These are phyloP conservation scores for Lochmaea crataegi DNA, from an alignment of 2,888 invertebrate genomes.

Conservation along the genomic window DNA sequence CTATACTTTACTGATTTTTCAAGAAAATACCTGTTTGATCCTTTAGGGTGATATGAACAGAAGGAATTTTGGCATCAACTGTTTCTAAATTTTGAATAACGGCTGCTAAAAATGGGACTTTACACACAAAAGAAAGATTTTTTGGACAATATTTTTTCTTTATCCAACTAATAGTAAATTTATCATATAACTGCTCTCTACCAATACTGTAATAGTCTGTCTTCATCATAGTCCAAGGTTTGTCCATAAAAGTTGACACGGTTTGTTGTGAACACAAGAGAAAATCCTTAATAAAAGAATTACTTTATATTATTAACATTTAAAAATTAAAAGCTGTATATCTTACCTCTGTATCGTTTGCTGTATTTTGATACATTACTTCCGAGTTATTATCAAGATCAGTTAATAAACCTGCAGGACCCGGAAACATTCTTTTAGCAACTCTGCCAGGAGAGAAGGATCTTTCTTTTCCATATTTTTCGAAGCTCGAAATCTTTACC, in stretches of 20 bases:
- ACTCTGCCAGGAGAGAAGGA: slow-evolving; percentile 39
- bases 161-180: slow-evolving; percentile 59
- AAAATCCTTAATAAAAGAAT: slow-evolving; percentile 32
- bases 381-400: slow-evolving; percentile 35
- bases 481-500: slow-evolving; percentile 15
- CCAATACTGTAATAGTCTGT: slow-evolving; percentile 46
- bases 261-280: slow-evolving; percentile 54
- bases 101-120: slow-evolving; percentile 59
- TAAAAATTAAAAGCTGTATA: not conserved
- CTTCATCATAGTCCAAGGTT: slow-evolving; percentile 54
- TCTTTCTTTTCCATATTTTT: slow-evolving; percentile 10
- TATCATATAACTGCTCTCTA: slow-evolving; percentile 44
- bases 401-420: slow-evolving; percentile 54
- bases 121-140: slow-evolving; percentile 52
- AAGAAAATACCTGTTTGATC: slow-evolving; percentile 55
- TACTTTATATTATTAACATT: slow-evolving; percentile 13
- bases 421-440: slow-evolving; percentile 53
- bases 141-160: slow-evolving; percentile 48
- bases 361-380: slow-evolving; percentile 30
- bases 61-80: slow-evolving; percentile 48
- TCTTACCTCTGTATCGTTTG: slow-evolving; percentile 21
- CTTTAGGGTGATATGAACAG: slow-evolving; percentile 54
- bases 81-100: slow-evolving; percentile 54
- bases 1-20: not conserved
- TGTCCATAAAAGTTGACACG: slow-evolving; percentile 49